A percentile compares a stretch with the other conserved stretches of the same genome.
phyloP scores from a whole-genome alignment of 2,888 invertebrate species.

The Cosmia pyralina region DNA sequence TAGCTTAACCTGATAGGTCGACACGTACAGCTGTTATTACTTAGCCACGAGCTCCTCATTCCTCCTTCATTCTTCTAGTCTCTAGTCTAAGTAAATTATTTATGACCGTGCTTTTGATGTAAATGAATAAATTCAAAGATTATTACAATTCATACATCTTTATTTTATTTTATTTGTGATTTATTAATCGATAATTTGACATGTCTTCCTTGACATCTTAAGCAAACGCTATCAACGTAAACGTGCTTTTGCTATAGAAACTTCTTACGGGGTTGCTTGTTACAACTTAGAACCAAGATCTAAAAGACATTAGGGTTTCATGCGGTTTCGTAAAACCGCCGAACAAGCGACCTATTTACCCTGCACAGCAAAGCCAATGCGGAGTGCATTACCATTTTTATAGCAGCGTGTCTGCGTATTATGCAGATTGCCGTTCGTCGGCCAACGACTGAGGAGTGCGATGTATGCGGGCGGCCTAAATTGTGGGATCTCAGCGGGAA shows the following conservation, averaged over 20 bases:
- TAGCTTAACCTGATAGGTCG: too few species aligned
- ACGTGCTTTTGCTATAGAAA: neutral
- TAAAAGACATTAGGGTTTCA: constrained; percentile 54
- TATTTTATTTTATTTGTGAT: too few species aligned
- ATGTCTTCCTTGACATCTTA: too few species aligned
- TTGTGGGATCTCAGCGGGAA: constrained; percentile 47
- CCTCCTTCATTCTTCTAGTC: too few species aligned
- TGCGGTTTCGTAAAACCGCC: constrained; percentile 52
- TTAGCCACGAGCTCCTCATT: too few species aligned
- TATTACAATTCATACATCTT: neutral
- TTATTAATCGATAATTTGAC: too few species aligned
- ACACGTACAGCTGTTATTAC: too few species aligned
- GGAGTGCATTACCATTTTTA: constrained; percentile 87
- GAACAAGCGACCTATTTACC: constrained; percentile 78
- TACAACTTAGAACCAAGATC: constrained; percentile 33
- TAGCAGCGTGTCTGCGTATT: constrained; percentile 86
- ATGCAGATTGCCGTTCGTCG: constrained; percentile 85
- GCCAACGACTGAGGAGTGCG: constrained; percentile 75
- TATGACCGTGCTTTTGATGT: neutral
- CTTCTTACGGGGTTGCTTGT: neutral
- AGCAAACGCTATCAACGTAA: neutral
- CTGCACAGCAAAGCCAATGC: constrained; percentile 72
- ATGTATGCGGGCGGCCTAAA: constrained; percentile 63
- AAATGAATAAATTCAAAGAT: neutral
- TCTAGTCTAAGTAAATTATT: too few species aligned